These are phyloP conservation scores for Pantherophis guttatus DNA, from an alignment of 2,113 vertebrate genomes.

Conservation along the genomic window DNA sequence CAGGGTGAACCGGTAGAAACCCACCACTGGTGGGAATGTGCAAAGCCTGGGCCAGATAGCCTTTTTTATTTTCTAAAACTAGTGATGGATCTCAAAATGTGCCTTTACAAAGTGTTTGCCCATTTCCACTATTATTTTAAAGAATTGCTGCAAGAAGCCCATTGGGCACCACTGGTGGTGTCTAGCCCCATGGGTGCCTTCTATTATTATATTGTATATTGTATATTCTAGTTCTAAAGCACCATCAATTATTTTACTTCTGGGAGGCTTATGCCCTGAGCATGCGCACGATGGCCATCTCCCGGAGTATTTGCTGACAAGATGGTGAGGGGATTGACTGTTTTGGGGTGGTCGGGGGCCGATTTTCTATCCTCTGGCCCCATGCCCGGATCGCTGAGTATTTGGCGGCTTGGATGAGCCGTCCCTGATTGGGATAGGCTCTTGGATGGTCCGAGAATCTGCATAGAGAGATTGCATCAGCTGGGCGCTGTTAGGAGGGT, in stretches of 20 bases:
- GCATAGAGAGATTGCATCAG: too few species aligned
- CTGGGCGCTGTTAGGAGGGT: too few species aligned
- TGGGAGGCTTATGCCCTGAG: not conserved
- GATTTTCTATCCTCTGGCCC: too few species aligned
- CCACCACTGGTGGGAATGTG: not conserved
- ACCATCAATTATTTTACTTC: not conserved
- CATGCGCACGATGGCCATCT: too few species aligned
- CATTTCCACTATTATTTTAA: not conserved
- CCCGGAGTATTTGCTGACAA: too few species aligned
- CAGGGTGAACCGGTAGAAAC: too few species aligned
- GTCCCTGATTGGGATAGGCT: too few species aligned
- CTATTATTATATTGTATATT: not conserved
- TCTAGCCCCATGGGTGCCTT: not conserved
- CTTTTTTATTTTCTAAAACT: not conserved
- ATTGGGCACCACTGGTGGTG: not conserved
- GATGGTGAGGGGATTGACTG: too few species aligned
- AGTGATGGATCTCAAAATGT: not conserved
- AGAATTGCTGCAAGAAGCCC: not conserved
- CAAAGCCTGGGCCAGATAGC: not conserved
- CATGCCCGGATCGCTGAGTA: too few species aligned
- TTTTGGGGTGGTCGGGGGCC: too few species aligned
- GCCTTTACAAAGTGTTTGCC: not conserved
- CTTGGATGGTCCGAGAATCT: too few species aligned
- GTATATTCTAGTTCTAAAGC: not conserved
- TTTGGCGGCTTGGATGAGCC: too few species aligned